Percentiles rank a stretch among this genome's conserved stretches.
Evolutionary conservation across 2,113 vertebrate genomes (phyloP).

Genomic region (Mustelus asterias): DNA sequence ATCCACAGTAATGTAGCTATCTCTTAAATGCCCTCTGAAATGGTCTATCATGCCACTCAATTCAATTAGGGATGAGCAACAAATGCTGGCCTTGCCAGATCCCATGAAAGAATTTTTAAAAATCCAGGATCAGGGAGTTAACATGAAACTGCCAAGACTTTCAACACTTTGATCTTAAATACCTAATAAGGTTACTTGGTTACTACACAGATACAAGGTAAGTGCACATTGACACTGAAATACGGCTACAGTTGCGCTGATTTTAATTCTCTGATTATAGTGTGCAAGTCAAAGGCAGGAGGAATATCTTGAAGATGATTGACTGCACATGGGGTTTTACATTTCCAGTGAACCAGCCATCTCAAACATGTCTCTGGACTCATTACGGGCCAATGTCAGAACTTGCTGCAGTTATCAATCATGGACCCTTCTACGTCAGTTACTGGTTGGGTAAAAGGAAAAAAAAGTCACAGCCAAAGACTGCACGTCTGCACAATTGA

Average conservation of each 20-base stretch:
- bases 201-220: not conserved
- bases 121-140: not conserved
- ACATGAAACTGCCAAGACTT: not conserved
- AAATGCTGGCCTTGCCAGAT: too few species aligned
- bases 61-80: too few species aligned
- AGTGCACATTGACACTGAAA: not conserved
- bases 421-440: not conserved
- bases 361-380: not conserved
- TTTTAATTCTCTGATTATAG: slow-evolving; percentile 5
- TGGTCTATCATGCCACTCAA: too few species aligned
- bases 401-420: slow-evolving; percentile 14
- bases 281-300: not conserved
- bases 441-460: not conserved
- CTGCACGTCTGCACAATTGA: not conserved
- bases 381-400: not conserved
- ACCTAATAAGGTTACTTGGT: not conserved
- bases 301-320: not conserved
- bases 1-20: too few species aligned
- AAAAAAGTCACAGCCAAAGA: not conserved
- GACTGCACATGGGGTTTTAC: not conserved
- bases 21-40: too few species aligned
- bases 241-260: not conserved
- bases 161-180: not conserved
- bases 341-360: not conserved
- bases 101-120: too few species aligned